Evolutionary conservation across 23 tunicate species (phyloP).

Genomic region (Halocynthia roretzi): DNA sequence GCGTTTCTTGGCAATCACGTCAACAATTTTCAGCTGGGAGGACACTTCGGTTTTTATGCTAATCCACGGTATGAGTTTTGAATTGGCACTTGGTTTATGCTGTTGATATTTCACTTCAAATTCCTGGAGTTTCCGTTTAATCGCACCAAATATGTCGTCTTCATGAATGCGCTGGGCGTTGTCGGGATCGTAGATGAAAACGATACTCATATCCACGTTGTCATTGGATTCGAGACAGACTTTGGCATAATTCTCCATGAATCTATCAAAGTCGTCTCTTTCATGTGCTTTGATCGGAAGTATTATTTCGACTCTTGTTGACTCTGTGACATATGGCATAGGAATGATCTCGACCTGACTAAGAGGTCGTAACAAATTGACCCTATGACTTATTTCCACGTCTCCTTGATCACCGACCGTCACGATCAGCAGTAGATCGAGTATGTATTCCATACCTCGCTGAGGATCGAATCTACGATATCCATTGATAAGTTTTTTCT

Average conservation of each 20-base stretch:
- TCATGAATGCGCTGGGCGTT: slow-evolving; percentile 77
- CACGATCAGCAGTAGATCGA: slow-evolving; percentile 68
- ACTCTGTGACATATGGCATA: slow-evolving; percentile 98
- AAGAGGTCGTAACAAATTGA: slow-evolving; percentile 87
- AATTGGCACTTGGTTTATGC: slow-evolving; percentile 26
- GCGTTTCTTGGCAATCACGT: slow-evolving; percentile 82
- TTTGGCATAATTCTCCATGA: slow-evolving; percentile 73
- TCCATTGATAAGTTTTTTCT: slow-evolving; percentile 90
- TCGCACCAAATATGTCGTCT: slow-evolving; percentile 71
- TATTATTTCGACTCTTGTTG: slow-evolving; percentile 70
- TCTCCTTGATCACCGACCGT: slow-evolving; percentile 48
- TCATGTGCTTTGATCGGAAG: slow-evolving; percentile 69
- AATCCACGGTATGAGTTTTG: slow-evolving; percentile 94
- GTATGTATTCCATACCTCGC: slow-evolving; percentile 98
- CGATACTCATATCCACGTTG: slow-evolving; percentile 53
- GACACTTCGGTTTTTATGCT: slow-evolving; percentile 96
- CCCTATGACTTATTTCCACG: slow-evolving; percentile 83
- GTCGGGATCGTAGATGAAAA: slow-evolving; percentile 79
- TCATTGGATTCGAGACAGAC: slow-evolving; percentile 67
- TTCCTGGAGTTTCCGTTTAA: slow-evolving; percentile 54
- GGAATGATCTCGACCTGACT: slow-evolving; percentile 96
- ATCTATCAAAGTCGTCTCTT: slow-evolving; percentile 40
- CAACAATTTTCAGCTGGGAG: slow-evolving; percentile 92
- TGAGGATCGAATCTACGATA: slow-evolving; percentile 98
- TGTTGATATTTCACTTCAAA: slow-evolving; percentile 62